Evolutionary conservation across 1,140 invertebrate genomes (phyloP), one percentile per base, ranked within the genome.

Genomic region (Pomacea maculata): DNA sequence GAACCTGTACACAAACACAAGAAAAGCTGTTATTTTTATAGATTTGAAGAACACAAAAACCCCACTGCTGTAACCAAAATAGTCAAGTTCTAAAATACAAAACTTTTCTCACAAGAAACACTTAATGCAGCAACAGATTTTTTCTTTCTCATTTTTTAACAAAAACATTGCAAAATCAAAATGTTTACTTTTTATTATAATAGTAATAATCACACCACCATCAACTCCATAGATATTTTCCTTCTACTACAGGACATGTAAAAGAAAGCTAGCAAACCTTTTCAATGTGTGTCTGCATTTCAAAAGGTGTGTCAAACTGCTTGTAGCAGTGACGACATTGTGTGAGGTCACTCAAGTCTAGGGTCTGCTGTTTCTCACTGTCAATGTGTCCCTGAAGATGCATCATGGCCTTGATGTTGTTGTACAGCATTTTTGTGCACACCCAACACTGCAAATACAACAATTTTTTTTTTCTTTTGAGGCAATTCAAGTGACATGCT

Each of bases 211-310:
- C 34, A 45, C 34, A 45, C 34, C 34, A 45, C 2, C 6, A 4
- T 45, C 34, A 45, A 45, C 34, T 45, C 3, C 34, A 45, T 4
- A 4, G 34, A 45, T 45, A 45, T 0, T 45, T 45, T 45, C 34
- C 34, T 45, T 70, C 15, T 9, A 68, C 19, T 52, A 21, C 61
- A 11, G 67, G 45, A 77, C 10, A 61, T 79, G 17, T 54, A 10
- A 54, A 8, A 11, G 34, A n/a, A 15, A 29, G 19, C 45, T 72
- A 74, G 29, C 78, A 82, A 86, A 92, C 91, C 86, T 90, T 90
- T 83, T 92, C 91, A n/a, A 91, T 86, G 80, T 92, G 91, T 19
- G 87, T 90, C 86, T 92, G 91, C 90, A 92, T 91, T 75, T 90
- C 89, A 82, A 90, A 91, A 15, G 90, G 91, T 21, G 91, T 92